Base-by-base conservation (phyloP, 2,888 invertebrate genomes). In the Nymphalis urticae region DNA sequence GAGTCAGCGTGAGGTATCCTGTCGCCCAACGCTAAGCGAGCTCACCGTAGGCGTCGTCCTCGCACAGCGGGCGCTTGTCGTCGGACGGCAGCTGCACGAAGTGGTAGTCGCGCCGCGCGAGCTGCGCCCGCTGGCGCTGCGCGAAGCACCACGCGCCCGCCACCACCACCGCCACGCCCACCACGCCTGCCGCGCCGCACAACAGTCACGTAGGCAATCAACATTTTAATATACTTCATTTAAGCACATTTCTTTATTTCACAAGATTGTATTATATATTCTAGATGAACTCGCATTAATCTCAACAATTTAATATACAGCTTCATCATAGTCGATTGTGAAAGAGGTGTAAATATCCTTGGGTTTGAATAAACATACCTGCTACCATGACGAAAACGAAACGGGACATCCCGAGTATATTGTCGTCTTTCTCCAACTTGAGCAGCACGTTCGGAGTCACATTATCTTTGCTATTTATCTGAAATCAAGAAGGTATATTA, bases 321-420 rank as follows among this genome's bases (percentile, higher is more conserved):
- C 42, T 42, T 42, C 13, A 42, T 13, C 13, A 13, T 13, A 42
- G 10, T 13, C 4, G 1, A 42, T 42, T 10, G 42, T 42, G 13
- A 13, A 13, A 42, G 0, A 42, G 4, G 42, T 42, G 2, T 13
- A 42, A 42, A 42, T 42, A 10, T 13, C 13, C 42, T 42, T 42
- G 13, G 13, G 13, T 42, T 42, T 42, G 13, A 48, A n/a, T 32
- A 8, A 19, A 69, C 86, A 82, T 80, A 94, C 97, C 96, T 75
- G 95, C 93, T 13, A 96, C 81, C 79, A 96, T 94, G 48, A 97
- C 94, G 82, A 97, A 97, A 2, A 95, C 93, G 27, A 96, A 90
- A 42, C 97, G 89, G 0, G 97, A 96, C 89, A 97, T 88, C 0
- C 97, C 97, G 75, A 96, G 88, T 19, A 97, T 94, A 70, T 90